Conservation (phyloP, 2,888 invertebrate species). For the Agrilus mali region DNA sequence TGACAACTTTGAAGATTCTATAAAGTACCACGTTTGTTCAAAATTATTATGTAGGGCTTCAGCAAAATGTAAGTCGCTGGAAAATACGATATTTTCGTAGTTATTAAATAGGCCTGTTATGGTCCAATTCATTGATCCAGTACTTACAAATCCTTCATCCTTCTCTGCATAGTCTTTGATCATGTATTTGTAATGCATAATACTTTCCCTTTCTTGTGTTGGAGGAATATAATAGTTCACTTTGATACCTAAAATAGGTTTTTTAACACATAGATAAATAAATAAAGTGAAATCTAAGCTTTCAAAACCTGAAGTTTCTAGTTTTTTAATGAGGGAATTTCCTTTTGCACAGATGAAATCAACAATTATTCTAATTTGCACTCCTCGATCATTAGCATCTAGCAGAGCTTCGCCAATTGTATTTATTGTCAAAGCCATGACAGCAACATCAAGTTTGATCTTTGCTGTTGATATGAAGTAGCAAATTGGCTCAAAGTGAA, state of each 20-base stretch:
- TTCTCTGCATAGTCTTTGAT: slow-evolving; percentile 20
- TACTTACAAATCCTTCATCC: slow-evolving; percentile 16
- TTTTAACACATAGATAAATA: no score
- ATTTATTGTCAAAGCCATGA: slow-evolving; percentile 19
- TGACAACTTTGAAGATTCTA: slow-evolving; percentile 1
- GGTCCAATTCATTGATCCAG: slow-evolving; percentile 22
- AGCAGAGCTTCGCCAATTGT: slow-evolving; percentile 17
- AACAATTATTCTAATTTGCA: slow-evolving; percentile 18
- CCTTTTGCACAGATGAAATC: slow-evolving; percentile 16
- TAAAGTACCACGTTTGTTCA: slow-evolving; percentile 17
- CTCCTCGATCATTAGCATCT: slow-evolving; percentile 17
- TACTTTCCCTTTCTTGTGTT: slow-evolving; percentile 12
- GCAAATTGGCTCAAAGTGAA: slow-evolving; percentile 20
- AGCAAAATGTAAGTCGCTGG: slow-evolving; percentile 16
- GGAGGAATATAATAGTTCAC: slow-evolving; percentile 16
- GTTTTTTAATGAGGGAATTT: no score
- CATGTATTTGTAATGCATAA: slow-evolving; percentile 25
- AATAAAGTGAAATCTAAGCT: no score
- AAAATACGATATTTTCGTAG: slow-evolving; percentile 22
- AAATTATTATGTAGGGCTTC: slow-evolving; percentile 19
- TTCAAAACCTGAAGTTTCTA: no score
- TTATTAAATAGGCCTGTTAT: slow-evolving; percentile 17
- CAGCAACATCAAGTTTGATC: slow-evolving; percentile 18
- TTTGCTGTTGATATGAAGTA: slow-evolving; percentile 22
- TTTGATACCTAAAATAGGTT: slow-evolving; percentile 5